A percentile compares a stretch with the other conserved stretches of the same genome.
These are phyloP conservation scores for Anorthoa munda DNA, from an alignment of 2,888 invertebrate genomes.

Conservation along the genomic window DNA sequence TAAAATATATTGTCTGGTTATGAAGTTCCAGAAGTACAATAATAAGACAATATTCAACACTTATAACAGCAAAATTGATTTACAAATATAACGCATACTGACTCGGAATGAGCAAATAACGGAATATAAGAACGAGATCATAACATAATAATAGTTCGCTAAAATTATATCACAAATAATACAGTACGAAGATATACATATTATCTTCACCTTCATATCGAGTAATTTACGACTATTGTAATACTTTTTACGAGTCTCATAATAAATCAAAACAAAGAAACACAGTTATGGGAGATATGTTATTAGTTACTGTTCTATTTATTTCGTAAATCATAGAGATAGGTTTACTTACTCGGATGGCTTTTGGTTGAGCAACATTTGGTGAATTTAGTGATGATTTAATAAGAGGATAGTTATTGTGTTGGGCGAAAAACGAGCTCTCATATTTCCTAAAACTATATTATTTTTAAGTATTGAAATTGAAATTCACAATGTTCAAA, in stretches of 20 bases:
- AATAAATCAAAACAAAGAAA: constrained; percentile 47
- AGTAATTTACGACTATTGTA: constrained; percentile 40
- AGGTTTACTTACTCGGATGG: not conserved
- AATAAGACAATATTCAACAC: too few species aligned
- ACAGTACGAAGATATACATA: constrained; percentile 16
- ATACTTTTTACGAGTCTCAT: constrained; percentile 43
- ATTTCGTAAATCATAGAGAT: constrained; percentile 23
- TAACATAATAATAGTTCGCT: not conserved
- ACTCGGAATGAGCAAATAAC: not conserved
- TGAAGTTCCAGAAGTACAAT: too few species aligned
- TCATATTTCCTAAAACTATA: not conserved
- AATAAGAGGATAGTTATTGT: not conserved
- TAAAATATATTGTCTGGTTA: too few species aligned
- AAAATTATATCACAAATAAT: constrained; percentile 36
- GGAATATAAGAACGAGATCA: constrained; percentile 5
- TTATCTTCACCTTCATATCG: constrained; percentile 15
- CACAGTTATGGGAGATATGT: constrained; percentile 31
- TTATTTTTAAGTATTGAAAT: not conserved
- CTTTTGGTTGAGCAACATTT: constrained; percentile 20
- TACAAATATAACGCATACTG: too few species aligned
- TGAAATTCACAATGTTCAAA: too few species aligned
- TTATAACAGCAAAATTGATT: not conserved
- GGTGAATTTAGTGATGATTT: not conserved
- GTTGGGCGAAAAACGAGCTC: not conserved
- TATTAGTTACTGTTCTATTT: constrained; percentile 35